Evolutionary conservation across 2,888 invertebrate species (phyloP).

Genomic region (Drepanosiphum platanoidis): DNA sequence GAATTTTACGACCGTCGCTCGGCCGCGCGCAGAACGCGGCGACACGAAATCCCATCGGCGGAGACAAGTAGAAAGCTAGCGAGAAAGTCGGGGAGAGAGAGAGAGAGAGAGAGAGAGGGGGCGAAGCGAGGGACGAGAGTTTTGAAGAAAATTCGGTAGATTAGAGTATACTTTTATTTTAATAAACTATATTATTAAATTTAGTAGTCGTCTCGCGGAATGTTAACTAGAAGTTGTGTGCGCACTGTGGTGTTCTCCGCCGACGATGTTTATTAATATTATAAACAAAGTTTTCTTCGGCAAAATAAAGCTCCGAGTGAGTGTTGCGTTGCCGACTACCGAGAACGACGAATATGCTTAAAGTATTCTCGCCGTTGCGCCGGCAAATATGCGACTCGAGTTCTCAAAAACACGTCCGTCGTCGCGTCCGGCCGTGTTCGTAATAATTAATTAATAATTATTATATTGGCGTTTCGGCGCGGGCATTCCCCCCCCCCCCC

Average conservation of each 20-base stretch:
- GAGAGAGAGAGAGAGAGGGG: neutral
- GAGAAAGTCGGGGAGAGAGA: neutral
- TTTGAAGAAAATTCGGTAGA: neutral
- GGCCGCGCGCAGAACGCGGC: neutral
- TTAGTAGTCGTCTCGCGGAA: neutral
- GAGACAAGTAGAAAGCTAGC: neutral
- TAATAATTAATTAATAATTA: no score
- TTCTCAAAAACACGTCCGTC: neutral
- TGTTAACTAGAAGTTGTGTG: neutral
- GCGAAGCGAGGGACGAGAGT: neutral
- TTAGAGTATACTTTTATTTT: constrained; percentile 6
- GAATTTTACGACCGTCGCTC: neutral
- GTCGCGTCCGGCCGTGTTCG: no score
- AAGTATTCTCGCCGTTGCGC: neutral
- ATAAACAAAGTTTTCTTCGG: neutral
- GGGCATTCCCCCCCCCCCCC: no score
- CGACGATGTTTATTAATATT: neutral
- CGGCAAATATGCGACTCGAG: neutral
- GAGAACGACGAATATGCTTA: neutral
- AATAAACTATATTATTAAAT: constrained; percentile 38
- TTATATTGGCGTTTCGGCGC: no score
- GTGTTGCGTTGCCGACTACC: neutral
- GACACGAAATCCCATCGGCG: neutral
- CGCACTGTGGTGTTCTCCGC: neutral
- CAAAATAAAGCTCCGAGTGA: neutral